phyloP scores from a whole-genome alignment of 2,113 vertebrate genomes.

The Embiotoca jacksoni region DNA sequence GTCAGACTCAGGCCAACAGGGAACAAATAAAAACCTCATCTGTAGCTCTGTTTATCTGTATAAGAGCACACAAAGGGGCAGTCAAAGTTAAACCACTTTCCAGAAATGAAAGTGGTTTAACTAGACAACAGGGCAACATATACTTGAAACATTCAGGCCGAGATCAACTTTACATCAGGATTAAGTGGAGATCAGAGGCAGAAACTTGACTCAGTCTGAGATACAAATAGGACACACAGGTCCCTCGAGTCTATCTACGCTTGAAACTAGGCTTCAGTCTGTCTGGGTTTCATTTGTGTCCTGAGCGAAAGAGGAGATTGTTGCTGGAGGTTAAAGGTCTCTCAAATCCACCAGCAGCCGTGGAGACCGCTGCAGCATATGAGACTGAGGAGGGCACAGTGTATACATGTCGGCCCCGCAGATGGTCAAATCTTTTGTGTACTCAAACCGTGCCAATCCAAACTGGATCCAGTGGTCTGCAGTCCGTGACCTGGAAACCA shows the following conservation, averaged over 20 bases:
- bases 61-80: background rate
- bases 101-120: constrained; percentile 19
- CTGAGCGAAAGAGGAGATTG: constrained; percentile 22
- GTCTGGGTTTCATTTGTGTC: constrained; percentile 26
- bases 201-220: constrained; percentile 36
- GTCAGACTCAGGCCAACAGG: background rate
- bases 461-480: too few species aligned
- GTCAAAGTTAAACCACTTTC: constrained; percentile 30
- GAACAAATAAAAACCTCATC: constrained; percentile 7
- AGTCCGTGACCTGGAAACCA: too few species aligned
- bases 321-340: constrained; percentile 40
- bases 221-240: constrained; percentile 27
- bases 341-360: constrained; percentile 2
- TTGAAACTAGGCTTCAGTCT: constrained; percentile 24
- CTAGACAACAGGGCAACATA: constrained; percentile 6
- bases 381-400: too few species aligned
- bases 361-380: background rate
- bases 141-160: constrained; percentile 9
- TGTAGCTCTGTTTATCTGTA: constrained; percentile 16
- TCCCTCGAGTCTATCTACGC: constrained; percentile 7
- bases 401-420: too few species aligned
- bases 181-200: constrained; percentile 5
- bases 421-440: too few species aligned
- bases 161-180: constrained; percentile 30
- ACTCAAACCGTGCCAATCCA: too few species aligned